Evolutionary conservation across 2,888 invertebrate genomes (phyloP).

Genomic region (Mythimna albipuncta): DNA sequence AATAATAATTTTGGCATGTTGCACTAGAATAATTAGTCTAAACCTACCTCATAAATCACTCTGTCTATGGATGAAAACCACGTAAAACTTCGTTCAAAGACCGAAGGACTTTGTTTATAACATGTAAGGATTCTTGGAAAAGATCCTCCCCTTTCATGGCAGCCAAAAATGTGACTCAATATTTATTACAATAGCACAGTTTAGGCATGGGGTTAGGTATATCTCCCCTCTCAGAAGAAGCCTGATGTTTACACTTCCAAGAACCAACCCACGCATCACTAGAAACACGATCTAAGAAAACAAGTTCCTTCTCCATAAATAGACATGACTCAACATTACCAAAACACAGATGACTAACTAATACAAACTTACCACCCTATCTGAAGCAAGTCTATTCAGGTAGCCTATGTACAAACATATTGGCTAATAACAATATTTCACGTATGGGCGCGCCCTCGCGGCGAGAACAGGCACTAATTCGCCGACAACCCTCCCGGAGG

Average conservation of each 20-base stretch:
- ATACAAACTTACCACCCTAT: constrained; percentile 4
- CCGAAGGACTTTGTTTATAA: no score
- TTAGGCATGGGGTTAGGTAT: not conserved
- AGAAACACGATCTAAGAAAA: constrained; percentile 14
- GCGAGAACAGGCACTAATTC: constrained; percentile 60
- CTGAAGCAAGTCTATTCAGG: constrained; percentile 32
- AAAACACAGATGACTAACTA: constrained; percentile 27
- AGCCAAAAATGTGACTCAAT: constrained; percentile 15
- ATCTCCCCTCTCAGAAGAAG: not conserved
- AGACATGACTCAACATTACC: constrained; percentile 1
- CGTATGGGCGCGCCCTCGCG: constrained; percentile 51
- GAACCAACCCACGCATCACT: not conserved
- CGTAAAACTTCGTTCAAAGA: no score
- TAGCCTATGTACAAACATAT: constrained; percentile 44
- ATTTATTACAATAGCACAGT: not conserved
- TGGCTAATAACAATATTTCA: constrained; percentile 64
- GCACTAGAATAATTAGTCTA: no score
- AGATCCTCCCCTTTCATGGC: no score
- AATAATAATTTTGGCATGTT: no score
- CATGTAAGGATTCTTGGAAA: not conserved
- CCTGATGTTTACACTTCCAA: not conserved
- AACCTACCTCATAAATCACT: no score
- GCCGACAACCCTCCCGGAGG: constrained; percentile 63
- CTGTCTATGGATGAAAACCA: no score
- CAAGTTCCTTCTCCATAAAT: constrained; percentile 7